Evolutionary conservation across 1,140 invertebrate species (phyloP), one percentile per base, ranked within the genome.

Genomic region (Aphidius ervi): DNA sequence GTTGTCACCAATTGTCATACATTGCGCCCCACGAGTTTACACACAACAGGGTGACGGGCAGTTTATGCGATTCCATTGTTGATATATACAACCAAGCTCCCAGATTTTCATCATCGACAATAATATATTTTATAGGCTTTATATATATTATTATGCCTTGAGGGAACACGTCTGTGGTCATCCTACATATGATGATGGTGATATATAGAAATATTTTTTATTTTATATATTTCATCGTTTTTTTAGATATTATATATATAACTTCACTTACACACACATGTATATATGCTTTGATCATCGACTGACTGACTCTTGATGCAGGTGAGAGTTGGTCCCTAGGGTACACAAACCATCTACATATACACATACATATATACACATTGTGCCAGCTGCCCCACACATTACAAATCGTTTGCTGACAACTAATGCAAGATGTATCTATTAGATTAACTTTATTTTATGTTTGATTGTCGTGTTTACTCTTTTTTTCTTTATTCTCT

Each of bases 1-100:
- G 70, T 77, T 76, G 74, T 77, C 74, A 72, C 68, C 73, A 74
- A 76, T 77, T 75, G 74, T 76, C 70, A 70, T 67, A 67, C 70
- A 61, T 49, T 71, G 72, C 68, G 74, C 74, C 75, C 75, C 70
- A 75, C 66, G 68, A 76, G 74, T 76, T 77, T 77, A 75, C 71
- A 75, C 72, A 77, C 74, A 77, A 77, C 72, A 75, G 73, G 70
- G 66, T 71, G 69, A 74, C 69, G 63, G 65, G 69, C 71, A 70
- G 71, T 76, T 74, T 73, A 74, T 76, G 74, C 69, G 69, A 74
- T 70, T 71, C 70, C 63, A 75, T 76, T 75, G 73, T 74, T 65
- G 61, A 63, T 61, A 52, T 61, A 46, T 31, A 31, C 23, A 31
- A 68, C 69, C 65, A 67, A 48, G 56, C 23, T 53, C 47, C 50